Percentiles rank a stretch among this genome's conserved stretches.
Conservation (phyloP, 2,888 invertebrate species). For the Heteromyza rotundicornis region DNA sequence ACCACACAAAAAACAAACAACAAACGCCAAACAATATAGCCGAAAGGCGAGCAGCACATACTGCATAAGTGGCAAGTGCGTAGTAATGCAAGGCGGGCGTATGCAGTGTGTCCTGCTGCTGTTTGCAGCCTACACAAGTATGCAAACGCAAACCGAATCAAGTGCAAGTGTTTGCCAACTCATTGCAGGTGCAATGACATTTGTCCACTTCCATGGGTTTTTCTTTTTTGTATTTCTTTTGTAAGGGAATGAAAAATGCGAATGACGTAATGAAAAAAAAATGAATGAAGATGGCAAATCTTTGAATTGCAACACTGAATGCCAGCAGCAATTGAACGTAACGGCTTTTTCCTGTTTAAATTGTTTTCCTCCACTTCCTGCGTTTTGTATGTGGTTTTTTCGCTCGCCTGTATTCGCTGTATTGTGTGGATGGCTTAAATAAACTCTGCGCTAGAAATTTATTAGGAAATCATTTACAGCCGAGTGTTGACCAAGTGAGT, state of each 20-base stretch:
- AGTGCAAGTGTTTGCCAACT: constrained; percentile 3
- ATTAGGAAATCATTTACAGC: constrained; percentile 3
- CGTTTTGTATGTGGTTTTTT: not conserved
- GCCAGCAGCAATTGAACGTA: not conserved
- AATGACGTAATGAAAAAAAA: no score
- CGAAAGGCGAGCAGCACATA: no score
- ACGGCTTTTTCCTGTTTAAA: no score
- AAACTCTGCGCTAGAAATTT: not conserved
- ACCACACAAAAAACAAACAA: not conserved
- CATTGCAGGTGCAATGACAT: constrained; percentile 5
- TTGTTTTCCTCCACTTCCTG: no score
- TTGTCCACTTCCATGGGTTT: no score
- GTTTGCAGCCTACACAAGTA: not conserved
- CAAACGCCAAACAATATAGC: not conserved
- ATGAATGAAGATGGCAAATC: not conserved
- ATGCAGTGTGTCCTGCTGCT: no score
- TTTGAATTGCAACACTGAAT: not conserved
- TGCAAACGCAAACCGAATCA: not conserved
- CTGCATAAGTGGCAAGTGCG: no score
- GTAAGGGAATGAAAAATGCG: no score
- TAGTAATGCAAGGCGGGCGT: no score
- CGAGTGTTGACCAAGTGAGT: not conserved
- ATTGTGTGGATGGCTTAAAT: not conserved
- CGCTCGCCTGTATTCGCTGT: not conserved
- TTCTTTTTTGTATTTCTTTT: no score